Evolutionary conservation across 2,113 vertebrate species (phyloP), one percentile per base, ranked within the genome.

Genomic region (Myrmophylax atrothorax): DNA sequence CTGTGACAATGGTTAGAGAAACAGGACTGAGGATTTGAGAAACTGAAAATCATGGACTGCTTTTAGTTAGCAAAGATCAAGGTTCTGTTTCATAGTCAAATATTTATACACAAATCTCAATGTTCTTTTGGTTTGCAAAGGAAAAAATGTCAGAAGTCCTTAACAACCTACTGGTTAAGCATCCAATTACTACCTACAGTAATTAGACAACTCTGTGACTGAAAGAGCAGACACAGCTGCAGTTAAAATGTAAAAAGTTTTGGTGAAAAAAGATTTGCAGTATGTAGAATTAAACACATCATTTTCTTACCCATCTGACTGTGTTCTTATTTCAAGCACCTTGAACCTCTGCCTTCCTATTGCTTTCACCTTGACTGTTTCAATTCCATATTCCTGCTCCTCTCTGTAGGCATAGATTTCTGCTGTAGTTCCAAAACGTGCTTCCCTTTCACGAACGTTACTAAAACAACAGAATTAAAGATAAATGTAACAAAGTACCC

Each of bases 301-400:
- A 26, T 40, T 74, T 82, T 75, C 99, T 98, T 97, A 99, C 99
- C 99, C 99, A 59, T 99, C 99, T 47, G 99, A 98, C 94, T 99
- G 99, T 29, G 99, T 99, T 95, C 99, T 98, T 78, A 99, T 98
- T 94, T 99, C 99, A 38, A 99, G 99, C 89, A 99, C 99, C 96
- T 99, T 99, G 97, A 99, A 99, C 87, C 99, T 98, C 81, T 99
- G 99, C 90, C 99, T 98, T 76, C 99, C 99, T 66, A 99, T 92
- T 24, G 99, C 99, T 96, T 99, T 99, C 96, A 99, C 99, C 98
- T 99, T 99, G 69, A 99, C 99, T 0, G 99, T 99, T 97, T 99
- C 99, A 40, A 99, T 99, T 52, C 99, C 99, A 15, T 99, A 99
- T 20, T 99, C 99, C 94, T 99, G 99, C 87, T 99, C 99, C 95